Base-by-base conservation (phyloP, 2,888 invertebrate genomes). In the Nemapogon koenigi region DNA sequence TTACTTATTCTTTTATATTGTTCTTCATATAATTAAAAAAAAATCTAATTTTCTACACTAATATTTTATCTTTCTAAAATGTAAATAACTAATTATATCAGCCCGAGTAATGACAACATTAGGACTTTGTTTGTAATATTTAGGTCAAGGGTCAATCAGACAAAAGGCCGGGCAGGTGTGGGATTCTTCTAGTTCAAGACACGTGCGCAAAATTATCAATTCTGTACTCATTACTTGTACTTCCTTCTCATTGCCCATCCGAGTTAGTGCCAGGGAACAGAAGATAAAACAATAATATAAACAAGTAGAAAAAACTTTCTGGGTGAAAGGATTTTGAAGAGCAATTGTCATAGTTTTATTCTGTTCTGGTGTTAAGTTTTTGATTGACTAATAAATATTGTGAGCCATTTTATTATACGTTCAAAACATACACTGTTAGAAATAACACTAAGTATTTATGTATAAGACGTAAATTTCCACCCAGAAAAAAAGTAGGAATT, bases 141-240 rank as follows among this genome's bases (percentile, higher is more conserved):
- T 35, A 42, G 36, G 42, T 3, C 13, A 26, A 19, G 31, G 32
- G 11, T 16, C 16, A n/a, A 15, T 28, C 17, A 28, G 44, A 35
- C 32, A 48, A 59, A 62, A 63, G 66, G 65, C 60, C 50, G 59
- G 65, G 66, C 57, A 57, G 53, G 65, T 66, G 63, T 62, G 55
- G 59, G 67, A 59, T 70, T 70, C 64, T 53, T 60, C 71, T 75
- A 75, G 61, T 67, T n/a, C 71, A 73, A 71, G 70, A 70, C 75
- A 71, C 73, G 75, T 75, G 75, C 75, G 61, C 62, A 63, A 56
- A 62, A 61, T 64, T 62, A 72, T 64, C 64, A 72, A 69, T 63
- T 67, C 57, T 72, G 59, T 66, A 73, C 65, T 71, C 60, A 72
- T 75, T 76, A 76, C 76, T 76, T 76, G 76, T 76, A 76, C 76